Conservation (phyloP, 53 echinoderm and acorn worm species). For the Zoroaster sp. region DNA sequence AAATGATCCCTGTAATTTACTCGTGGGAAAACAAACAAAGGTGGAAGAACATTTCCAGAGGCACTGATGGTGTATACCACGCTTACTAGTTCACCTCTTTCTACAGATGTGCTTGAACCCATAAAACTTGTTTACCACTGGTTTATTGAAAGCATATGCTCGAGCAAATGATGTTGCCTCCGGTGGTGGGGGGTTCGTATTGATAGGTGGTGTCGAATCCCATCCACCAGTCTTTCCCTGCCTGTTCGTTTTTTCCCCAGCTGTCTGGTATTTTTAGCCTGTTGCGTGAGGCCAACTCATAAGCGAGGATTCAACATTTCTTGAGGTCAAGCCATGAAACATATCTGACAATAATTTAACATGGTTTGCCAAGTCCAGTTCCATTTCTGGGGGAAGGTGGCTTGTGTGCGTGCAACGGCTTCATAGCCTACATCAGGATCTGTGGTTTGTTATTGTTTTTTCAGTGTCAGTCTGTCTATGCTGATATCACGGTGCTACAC, state of each 20-base stretch:
- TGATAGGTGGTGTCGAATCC: slow-evolving; percentile 29
- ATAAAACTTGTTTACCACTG: slow-evolving; percentile 7
- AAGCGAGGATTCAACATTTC: no score
- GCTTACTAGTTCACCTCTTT: no score
- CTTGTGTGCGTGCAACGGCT: neutral
- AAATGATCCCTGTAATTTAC: slow-evolving; percentile 65
- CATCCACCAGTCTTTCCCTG: neutral
- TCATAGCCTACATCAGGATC: slow-evolving; percentile 42
- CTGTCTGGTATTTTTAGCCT: no score
- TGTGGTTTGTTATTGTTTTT: slow-evolving; percentile 25
- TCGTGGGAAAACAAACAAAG: slow-evolving; percentile 64
- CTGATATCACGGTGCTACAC: slow-evolving; percentile 13
- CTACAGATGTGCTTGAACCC: slow-evolving; percentile 45
- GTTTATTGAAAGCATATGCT: slow-evolving; percentile 22
- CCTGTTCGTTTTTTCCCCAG: no score
- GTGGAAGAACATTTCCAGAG: slow-evolving; percentile 54
- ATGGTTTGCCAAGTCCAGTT: no score
- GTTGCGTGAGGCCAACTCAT: no score
- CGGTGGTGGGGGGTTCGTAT: slow-evolving; percentile 38
- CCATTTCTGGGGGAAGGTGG: slow-evolving; percentile 42
- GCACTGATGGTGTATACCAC: slow-evolving; percentile 63
- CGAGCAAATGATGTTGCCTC: slow-evolving; percentile 16
- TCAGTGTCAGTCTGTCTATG: slow-evolving; percentile 45
- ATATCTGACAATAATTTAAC: no score
- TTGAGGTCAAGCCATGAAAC: no score